phyloP scores from a whole-genome alignment of 2,113 vertebrate species.

The Panthera tigris region DNA sequence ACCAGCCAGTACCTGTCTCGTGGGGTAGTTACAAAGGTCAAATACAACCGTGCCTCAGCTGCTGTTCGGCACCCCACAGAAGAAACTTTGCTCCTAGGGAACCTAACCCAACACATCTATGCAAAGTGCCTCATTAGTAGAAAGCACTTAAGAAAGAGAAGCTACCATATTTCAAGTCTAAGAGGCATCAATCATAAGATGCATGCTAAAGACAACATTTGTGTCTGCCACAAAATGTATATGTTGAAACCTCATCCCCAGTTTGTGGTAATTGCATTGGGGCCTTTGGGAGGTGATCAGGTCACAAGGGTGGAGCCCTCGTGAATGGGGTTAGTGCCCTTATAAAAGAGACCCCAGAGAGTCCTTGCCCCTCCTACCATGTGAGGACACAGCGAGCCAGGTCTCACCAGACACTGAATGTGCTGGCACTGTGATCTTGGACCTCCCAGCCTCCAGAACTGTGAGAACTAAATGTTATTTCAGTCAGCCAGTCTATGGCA shows the following conservation, averaged over 20 bases:
- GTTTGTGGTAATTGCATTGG: background rate
- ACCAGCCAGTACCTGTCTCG: fast-evolving
- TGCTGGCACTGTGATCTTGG: background rate
- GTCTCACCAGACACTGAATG: background rate
- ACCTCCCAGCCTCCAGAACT: background rate
- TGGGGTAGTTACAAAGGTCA: background rate
- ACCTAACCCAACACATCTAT: background rate
- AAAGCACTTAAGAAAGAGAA: background rate
- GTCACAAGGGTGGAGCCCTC: background rate
- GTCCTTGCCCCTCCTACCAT: background rate
- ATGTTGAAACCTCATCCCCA: background rate
- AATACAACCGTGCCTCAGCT: fast-evolving
- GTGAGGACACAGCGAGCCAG: background rate
- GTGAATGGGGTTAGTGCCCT: background rate
- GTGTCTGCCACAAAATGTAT: background rate
- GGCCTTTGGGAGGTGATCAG: background rate
- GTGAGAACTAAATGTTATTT: background rate
- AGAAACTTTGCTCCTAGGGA: background rate
- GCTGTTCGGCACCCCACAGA: fast-evolving
- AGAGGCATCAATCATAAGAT: background rate
- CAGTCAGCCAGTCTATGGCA: background rate
- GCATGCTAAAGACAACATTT: background rate
- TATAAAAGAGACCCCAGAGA: background rate
- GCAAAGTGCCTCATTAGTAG: background rate
- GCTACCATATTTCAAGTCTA: background rate